Conservation (phyloP, 2,888 invertebrate species). For the Argynnis bischoffii region DNA sequence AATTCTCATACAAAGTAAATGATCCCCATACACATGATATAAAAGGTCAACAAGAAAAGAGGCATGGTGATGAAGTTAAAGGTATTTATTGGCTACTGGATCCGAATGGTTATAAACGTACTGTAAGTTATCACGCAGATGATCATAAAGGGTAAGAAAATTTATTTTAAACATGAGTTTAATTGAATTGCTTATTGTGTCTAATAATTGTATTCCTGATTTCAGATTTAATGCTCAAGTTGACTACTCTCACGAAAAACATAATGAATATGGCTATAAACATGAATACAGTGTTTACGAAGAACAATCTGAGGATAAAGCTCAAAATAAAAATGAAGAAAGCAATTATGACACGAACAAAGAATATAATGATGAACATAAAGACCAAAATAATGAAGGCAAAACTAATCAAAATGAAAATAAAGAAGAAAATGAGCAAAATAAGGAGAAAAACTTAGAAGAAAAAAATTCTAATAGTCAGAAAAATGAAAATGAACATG, state of each 20-base stretch:
- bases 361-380: not conserved
- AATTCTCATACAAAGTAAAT: slow-evolving; percentile 80
- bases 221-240: slow-evolving; percentile 39
- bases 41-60: slow-evolving; percentile 80
- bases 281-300: slow-evolving; percentile 14
- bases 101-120: slow-evolving; percentile 76
- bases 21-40: slow-evolving; percentile 83
- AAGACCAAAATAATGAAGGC: slow-evolving; percentile 17
- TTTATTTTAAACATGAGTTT: slow-evolving; percentile 6
- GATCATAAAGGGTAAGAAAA: slow-evolving; percentile 57
- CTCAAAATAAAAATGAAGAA: slow-evolving; percentile 14
- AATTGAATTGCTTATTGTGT: not conserved
- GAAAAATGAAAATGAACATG: not conserved
- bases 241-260: slow-evolving; percentile 18
- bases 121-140: slow-evolving; percentile 81
- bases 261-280: slow-evolving; percentile 9
- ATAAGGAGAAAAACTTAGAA: slow-evolving; percentile 3
- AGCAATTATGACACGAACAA: not conserved
- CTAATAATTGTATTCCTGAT: slow-evolving; percentile 1
- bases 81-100: slow-evolving; percentile 84
- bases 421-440: slow-evolving; percentile 6
- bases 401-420: slow-evolving; percentile 15
- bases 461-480: slow-evolving; percentile 13
- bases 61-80: slow-evolving; percentile 82
- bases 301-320: slow-evolving; percentile 10